phyloP scores from a whole-genome alignment of 2,888 invertebrate genomes.

The Caenorhabditis sp. region DNA sequence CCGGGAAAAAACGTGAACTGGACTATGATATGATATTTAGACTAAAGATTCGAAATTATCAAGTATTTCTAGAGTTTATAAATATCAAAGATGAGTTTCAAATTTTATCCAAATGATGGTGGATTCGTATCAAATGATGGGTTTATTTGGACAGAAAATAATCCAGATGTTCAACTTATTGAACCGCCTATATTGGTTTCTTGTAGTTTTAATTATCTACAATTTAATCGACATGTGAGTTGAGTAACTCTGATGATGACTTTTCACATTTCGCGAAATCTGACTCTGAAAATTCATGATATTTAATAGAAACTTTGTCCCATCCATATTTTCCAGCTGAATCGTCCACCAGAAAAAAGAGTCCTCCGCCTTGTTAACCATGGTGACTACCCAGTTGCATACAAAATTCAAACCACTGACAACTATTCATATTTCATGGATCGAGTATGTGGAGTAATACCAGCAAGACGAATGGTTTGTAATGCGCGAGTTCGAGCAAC shows the following conservation, averaged over 20 bases:
- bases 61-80: not conserved
- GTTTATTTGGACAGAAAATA: slow-evolving; percentile 40
- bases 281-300: not conserved
- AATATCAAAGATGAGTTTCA: not conserved
- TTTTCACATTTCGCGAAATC: too few species aligned
- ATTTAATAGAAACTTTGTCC: too few species aligned
- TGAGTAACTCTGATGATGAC: too few species aligned
- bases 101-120: not conserved
- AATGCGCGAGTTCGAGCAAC: slow-evolving; percentile 9
- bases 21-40: too few species aligned
- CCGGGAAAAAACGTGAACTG: too few species aligned
- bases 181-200: slow-evolving; percentile 50
- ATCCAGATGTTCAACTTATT: slow-evolving; percentile 45
- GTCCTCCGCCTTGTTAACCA: slow-evolving; percentile 37
- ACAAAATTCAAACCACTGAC: slow-evolving; percentile 50
- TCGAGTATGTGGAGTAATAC: slow-evolving; percentile 37
- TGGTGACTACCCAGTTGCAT: slow-evolving; percentile 51
- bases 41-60: too few species aligned
- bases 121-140: slow-evolving; percentile 34
- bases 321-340: slow-evolving; percentile 20
- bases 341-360: slow-evolving; percentile 41
- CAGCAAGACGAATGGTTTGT: slow-evolving; percentile 24
- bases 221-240: slow-evolving; percentile 25
- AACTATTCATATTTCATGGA: slow-evolving; percentile 52
- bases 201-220: slow-evolving; percentile 33